Base-by-base conservation (phyloP, 2,888 invertebrate species). In the Drosophila siamana region DNA sequence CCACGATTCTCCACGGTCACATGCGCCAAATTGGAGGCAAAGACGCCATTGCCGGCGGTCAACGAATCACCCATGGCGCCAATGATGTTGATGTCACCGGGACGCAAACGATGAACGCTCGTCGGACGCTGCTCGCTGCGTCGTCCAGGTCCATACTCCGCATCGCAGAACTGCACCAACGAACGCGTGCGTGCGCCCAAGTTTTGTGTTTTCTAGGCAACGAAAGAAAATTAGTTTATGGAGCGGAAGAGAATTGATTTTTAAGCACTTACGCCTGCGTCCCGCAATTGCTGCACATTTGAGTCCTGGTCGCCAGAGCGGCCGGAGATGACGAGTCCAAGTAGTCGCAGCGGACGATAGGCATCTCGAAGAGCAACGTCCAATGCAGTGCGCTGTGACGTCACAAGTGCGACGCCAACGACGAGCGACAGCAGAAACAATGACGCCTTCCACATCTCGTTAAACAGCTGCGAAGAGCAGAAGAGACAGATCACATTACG, bases 71-170 rank as follows among this genome's bases (percentile, higher is more conserved):
- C 95, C 88, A 95, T 91, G 0, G 93, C 94, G 0, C 91, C 95
- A 11, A 95, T 91, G 1, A 95, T 91, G 72, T 94, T 94, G 28
- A 95, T 93, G 85, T 95, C 95, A 4, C 94, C 94, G 0, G 95
- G 95, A 47, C 93, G 91, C 55, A 95, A 76, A 41, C 92, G 88
- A 90, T 95, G 93, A 4, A 95, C 94, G n/a, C 93, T 93, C 0
- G 75, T 91, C 0, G 95, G 94, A 4, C 92, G 85, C 5, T 54
- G 74, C 1, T 78, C 79, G 57, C 92, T 92, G 36, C 94, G 87
- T 57, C 69, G 78, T 0, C 92, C 92, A 0, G 92, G 91, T 2
- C 90, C 91, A 62, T 88, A 78, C 19, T 83, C 83, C 0, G 88
- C 78, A 83, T 92, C 91, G 62, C 92, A 92, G 66, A 91, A 90